Conservation (phyloP, 2,113 vertebrate genomes). For the Tautogolabrus adspersus region DNA sequence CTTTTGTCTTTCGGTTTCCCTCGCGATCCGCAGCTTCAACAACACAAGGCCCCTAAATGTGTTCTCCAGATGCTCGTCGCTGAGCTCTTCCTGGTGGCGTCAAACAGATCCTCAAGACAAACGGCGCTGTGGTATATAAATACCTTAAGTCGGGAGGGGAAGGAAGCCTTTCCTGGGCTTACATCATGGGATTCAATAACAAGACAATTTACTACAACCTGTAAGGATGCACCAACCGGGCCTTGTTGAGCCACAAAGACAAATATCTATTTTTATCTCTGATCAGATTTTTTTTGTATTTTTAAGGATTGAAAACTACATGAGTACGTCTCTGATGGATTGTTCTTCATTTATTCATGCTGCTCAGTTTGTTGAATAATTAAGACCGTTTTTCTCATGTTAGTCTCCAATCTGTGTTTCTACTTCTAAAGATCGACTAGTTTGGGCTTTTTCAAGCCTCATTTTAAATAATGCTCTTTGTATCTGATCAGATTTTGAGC, state of each 20-base stretch:
- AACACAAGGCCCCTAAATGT: slow-evolving; percentile 50
- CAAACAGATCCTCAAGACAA: slow-evolving; percentile 67
- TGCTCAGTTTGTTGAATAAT: too few relatives aligned
- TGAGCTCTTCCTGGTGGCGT: slow-evolving; percentile 72
- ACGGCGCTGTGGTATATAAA: slow-evolving; percentile 71
- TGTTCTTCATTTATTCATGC: too few relatives aligned
- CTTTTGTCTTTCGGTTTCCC: slow-evolving; percentile 39
- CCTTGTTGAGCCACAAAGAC: not conserved
- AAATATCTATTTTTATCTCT: not conserved
- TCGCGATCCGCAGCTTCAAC: not conserved
- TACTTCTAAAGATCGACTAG: too few relatives aligned
- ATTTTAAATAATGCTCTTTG: too few relatives aligned
- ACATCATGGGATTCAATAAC: slow-evolving; percentile 56
- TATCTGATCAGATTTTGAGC: too few relatives aligned
- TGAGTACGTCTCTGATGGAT: too few relatives aligned
- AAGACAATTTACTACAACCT: slow-evolving; percentile 26
- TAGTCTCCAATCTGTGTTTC: too few relatives aligned
- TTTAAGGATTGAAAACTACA: not conserved
- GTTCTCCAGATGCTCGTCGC: slow-evolving; percentile 75
- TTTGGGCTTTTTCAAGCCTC: too few relatives aligned
- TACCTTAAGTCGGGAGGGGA: slow-evolving; percentile 70
- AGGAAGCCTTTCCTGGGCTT: slow-evolving; percentile 79
- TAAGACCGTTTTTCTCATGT: too few relatives aligned
- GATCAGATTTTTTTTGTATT: not conserved
- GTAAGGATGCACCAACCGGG: not conserved